Percentiles rank a stretch among this genome's conserved stretches.
Conservation (phyloP, 2,888 invertebrate species). For the Taphrorychus bicolor region DNA sequence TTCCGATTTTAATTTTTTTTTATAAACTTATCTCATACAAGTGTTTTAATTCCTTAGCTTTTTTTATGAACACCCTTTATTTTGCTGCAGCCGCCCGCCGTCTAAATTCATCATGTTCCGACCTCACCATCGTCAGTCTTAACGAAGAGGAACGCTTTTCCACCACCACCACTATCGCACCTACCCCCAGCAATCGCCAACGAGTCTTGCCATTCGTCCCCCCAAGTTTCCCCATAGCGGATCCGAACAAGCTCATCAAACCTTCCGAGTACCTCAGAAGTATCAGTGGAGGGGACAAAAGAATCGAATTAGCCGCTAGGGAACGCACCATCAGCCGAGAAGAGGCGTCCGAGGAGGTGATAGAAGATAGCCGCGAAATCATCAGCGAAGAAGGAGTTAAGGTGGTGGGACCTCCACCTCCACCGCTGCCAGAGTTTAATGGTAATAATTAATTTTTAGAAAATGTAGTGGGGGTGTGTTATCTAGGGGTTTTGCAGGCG, state of each 20-base stretch:
- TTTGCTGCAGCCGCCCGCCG: constrained; percentile 57
- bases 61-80: background rate
- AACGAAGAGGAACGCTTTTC: constrained; percentile 58
- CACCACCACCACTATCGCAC: constrained; percentile 47
- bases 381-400: constrained; percentile 32
- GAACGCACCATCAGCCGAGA: constrained; percentile 7
- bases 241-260: constrained; percentile 85
- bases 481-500: constrained; percentile 24
- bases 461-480: no score
- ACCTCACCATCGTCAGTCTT: constrained; percentile 61
- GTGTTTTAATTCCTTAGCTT: no score
- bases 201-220: constrained; percentile 89
- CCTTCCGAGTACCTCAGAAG: constrained; percentile 91
- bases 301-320: constrained; percentile 2
- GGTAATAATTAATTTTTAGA: constrained; percentile 41
- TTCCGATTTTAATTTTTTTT: no score
- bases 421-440: constrained; percentile 57
- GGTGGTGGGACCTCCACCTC: constrained; percentile 63
- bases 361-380: constrained; percentile 12
- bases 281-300: constrained; percentile 66
- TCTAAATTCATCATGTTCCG: constrained; percentile 59
- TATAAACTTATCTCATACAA: no score
- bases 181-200: constrained; percentile 80
- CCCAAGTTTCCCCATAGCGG: constrained; percentile 81
- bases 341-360: constrained; percentile 1